Base-by-base conservation (phyloP, 2,888 invertebrate genomes). In the Cylindroiulus punctatus region DNA sequence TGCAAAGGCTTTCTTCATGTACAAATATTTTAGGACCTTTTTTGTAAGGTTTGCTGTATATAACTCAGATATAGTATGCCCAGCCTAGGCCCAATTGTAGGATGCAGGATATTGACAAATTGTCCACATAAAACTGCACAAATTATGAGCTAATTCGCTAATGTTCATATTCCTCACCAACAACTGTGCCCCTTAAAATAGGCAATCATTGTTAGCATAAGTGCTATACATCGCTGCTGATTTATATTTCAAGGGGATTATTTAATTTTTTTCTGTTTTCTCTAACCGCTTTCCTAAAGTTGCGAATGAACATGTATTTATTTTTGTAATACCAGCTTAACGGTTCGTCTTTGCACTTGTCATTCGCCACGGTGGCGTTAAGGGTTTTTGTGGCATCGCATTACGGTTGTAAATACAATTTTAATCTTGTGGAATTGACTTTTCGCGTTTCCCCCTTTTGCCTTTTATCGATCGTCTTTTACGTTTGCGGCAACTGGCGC, bases 371-470 rank as follows among this genome's bases (percentile, higher is more conserved):
- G 76, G 30, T 32, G 76, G 30, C 76, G 30, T 76, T 76, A 76
- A 30, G 30, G 76, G 76, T 76, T 76, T 65, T 76, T 76, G 76
- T 76, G 76, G 76, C 76, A 30, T 76, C 30, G 76, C 30, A 76
- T 76, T 76, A 76, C 30, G 76, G 76, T 32, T 76, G 76, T 76
- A 76, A 76, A 76, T 76, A 76, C 76, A 76, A 76, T 76, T 76
- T 76, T 76, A 30, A 76, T 76, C 76, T 76, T 30, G 10, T 76
- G 76, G 76, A 76, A 76, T 76, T 76, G 76, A 76, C 76, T 76
- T 76, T 76, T 76, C 76, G 76, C 76, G 30, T 76, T 76, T 76
- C 76, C 76, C 76, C 76, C 26, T 76, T 76, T 76, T 76, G 76
- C 30, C 30, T 32, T 76, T 76, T 76, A 76, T 76, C 76, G 76